Percentiles rank a stretch among this genome's conserved stretches.
Conservation (phyloP, 2,888 invertebrate species). For the Petrophora chlorosata region DNA sequence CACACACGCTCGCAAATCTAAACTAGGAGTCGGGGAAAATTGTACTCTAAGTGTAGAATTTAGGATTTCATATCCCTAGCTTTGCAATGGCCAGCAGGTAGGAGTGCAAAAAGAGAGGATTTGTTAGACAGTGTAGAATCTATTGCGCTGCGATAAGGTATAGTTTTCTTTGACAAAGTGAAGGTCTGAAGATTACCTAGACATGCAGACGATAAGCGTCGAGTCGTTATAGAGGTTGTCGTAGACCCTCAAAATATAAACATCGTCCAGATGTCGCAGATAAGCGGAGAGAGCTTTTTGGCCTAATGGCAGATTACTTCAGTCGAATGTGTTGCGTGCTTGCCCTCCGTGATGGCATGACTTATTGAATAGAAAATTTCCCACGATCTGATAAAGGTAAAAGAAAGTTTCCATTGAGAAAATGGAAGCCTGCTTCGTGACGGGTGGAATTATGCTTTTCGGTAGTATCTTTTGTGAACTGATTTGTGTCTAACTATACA, state of each 20-base stretch:
- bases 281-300: conserved; percentile 77
- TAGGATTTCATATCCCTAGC: conserved; percentile 53
- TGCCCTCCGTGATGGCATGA: conserved; percentile 51
- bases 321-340: conserved; percentile 62
- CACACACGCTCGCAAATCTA: conserved; percentile 26
- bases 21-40: conserved; percentile 43
- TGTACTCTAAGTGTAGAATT: conserved; percentile 45
- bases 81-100: conserved; percentile 45
- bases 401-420: conserved; percentile 35
- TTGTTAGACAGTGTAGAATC: conserved; percentile 45
- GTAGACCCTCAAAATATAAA: conserved; percentile 80
- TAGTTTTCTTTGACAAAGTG: conserved; percentile 50
- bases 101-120: conserved; percentile 40
- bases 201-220: conserved; percentile 75
- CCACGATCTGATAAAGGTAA: conserved; percentile 50
- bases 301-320: conserved; percentile 79
- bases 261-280: conserved; percentile 81
- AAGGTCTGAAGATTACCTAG: conserved; percentile 66
- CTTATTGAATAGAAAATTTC: conserved; percentile 65
- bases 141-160: conserved; percentile 49
- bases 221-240: conserved; percentile 80
- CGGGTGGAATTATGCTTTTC: conserved; percentile 22
- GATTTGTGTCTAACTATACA: conserved; percentile 8
- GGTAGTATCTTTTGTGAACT: conserved; percentile 22
- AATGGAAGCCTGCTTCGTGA: conserved; percentile 26